Evolutionary conservation across 2,888 invertebrate species (phyloP).

Genomic region (Pollenia labialis): DNA sequence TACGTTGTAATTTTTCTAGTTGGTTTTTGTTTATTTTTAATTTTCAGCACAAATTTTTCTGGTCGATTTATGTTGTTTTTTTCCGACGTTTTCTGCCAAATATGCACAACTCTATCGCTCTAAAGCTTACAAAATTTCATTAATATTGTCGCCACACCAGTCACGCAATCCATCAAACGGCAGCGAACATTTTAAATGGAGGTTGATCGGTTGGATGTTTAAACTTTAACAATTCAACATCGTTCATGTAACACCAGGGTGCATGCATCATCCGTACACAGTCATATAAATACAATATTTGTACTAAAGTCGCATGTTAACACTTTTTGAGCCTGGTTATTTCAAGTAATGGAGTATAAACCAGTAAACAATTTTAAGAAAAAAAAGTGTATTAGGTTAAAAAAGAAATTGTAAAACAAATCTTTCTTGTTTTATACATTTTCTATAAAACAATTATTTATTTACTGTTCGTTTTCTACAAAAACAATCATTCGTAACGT

Average conservation of each 20-base stretch:
- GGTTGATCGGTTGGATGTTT: slow-evolving; percentile 21
- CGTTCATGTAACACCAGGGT: slow-evolving; percentile 38
- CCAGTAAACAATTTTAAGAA: slow-evolving; percentile 28
- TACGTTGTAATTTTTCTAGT: slow-evolving; percentile 43
- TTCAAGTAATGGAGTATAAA: slow-evolving; percentile 3
- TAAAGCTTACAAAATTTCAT: slow-evolving; percentile 63
- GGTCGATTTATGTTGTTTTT: slow-evolving; percentile 8
- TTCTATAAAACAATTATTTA: background rate
- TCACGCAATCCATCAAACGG: slow-evolving; percentile 64
- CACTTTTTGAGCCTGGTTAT: slow-evolving; percentile 36
- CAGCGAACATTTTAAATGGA: background rate
- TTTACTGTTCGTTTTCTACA: background rate
- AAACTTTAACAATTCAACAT: slow-evolving; percentile 19
- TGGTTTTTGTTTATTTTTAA: slow-evolving; percentile 64
- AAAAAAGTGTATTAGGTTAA: background rate
- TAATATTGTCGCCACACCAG: slow-evolving; percentile 61
- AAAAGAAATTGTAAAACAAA: too few species aligned
- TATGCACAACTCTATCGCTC: slow-evolving; percentile 46
- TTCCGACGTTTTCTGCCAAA: slow-evolving; percentile 18
- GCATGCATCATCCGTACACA: slow-evolving; percentile 31
- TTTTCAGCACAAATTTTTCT: slow-evolving; percentile 50
- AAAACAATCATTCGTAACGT: background rate
- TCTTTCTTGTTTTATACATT: too few species aligned
- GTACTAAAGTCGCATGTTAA: slow-evolving; percentile 44
- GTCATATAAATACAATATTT: slow-evolving; percentile 43